These are phyloP conservation scores for Beroe forskalii DNA, from an alignment of 37 sponge, comb jelly and placozoan genomes.

Conservation along the genomic window DNA sequence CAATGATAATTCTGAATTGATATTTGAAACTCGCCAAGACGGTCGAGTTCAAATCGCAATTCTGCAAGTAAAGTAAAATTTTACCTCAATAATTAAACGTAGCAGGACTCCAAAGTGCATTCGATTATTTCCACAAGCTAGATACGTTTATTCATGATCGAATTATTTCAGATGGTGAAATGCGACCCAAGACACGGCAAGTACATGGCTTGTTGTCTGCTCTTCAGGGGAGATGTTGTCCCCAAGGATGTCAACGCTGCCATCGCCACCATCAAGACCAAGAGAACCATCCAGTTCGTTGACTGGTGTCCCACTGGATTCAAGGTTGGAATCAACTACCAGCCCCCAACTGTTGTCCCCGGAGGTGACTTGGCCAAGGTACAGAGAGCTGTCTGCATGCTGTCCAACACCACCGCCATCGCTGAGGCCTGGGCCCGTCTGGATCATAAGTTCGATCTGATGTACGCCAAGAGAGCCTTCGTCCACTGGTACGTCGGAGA, in stretches of 20 bases:
- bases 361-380: conserved; percentile 86
- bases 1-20: no score
- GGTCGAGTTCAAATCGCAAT: no score
- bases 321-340: conserved; percentile 98
- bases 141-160: no score
- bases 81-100: no score
- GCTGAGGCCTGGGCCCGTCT: background rate
- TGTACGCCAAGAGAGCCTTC: conserved; percentile 92
- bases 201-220: conserved; percentile 72
- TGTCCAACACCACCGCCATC: conserved; percentile 85
- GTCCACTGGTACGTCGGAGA: conserved; percentile 91
- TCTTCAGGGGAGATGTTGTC: conserved; percentile 87
- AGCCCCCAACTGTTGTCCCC: conserved; percentile 89
- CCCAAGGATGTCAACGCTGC: conserved; percentile 89
- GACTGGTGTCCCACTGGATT: conserved; percentile 96
- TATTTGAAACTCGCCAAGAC: no score
- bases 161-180: conserved; percentile 77
- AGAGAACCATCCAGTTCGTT: conserved; percentile 83
- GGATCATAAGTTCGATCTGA: conserved; percentile 74
- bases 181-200: conserved; percentile 78
- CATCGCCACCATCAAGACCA: conserved; percentile 80
- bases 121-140: no score
- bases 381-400: conserved; percentile 85
- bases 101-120: no score
- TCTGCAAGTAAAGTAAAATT: no score